phyloP scores from a whole-genome alignment of 2,113 vertebrate species.

The Laterallus jamaicensis region DNA sequence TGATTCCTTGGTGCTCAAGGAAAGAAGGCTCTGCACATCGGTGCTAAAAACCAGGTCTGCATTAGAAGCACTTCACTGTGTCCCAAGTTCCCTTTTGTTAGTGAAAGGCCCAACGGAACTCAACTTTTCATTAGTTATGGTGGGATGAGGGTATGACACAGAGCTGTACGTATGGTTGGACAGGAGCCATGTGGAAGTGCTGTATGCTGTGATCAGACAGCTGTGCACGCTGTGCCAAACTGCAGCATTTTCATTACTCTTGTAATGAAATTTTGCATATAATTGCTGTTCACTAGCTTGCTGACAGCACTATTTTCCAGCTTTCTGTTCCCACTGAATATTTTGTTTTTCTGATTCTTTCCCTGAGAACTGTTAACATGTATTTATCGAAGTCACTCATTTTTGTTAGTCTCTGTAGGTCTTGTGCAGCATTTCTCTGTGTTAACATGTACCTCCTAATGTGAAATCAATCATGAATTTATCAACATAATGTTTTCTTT shows the following conservation, averaged over 20 bases:
- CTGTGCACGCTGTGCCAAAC: neutral
- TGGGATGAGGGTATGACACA: neutral
- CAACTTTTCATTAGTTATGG: neutral
- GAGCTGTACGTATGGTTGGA: neutral
- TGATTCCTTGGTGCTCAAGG: neutral
- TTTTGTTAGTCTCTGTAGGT: neutral
- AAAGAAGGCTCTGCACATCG: neutral
- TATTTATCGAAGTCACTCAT: neutral
- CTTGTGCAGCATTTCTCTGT: neutral
- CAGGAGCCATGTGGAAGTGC: neutral
- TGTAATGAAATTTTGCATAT: neutral
- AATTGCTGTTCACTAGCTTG: slow-evolving; percentile 3
- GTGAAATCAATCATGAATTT: slow-evolving; percentile 4
- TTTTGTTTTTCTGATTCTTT: slow-evolving; percentile 6
- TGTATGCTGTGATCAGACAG: neutral
- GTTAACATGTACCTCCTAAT: neutral
- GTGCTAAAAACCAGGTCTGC: neutral
- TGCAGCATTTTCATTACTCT: neutral
- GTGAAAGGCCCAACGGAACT: neutral
- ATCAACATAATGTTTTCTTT: neutral
- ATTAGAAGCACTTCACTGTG: neutral
- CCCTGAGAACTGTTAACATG: neutral
- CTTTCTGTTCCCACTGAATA: neutral
- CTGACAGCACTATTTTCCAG: slow-evolving; percentile 15
- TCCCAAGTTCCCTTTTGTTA: neutral